A percentile compares a stretch with the other conserved stretches of the same genome.
phyloP scores from a whole-genome alignment of 2,888 invertebrate species.

The Ormia ochracea region DNA sequence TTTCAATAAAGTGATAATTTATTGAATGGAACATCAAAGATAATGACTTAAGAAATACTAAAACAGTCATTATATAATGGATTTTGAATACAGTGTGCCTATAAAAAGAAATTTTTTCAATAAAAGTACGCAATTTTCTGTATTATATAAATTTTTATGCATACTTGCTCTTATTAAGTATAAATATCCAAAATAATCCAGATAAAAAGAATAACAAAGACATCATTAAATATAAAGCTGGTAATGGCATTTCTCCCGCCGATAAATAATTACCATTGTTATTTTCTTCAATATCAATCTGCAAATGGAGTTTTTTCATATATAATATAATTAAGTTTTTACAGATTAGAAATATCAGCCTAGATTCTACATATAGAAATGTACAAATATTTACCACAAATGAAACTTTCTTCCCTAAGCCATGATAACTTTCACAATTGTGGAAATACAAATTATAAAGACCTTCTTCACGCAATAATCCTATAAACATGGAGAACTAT shows the following conservation, averaged over 20 bases:
- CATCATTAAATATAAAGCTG: slow-evolving; percentile 94
- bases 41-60: slow-evolving; percentile 93
- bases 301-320: slow-evolving; percentile 56
- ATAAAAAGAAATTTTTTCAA: slow-evolving; percentile 65
- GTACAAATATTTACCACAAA: slow-evolving; percentile 78
- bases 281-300: slow-evolving; percentile 92
- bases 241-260: slow-evolving; percentile 97
- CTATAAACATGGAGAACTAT: slow-evolving; percentile 88
- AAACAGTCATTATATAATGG: slow-evolving; percentile 96
- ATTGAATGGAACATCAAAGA: slow-evolving; percentile 96
- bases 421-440: slow-evolving; percentile 87
- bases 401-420: slow-evolving; percentile 77
- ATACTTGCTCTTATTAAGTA: slow-evolving; percentile 87
- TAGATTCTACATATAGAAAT: not conserved
- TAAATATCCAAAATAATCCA: slow-evolving; percentile 94
- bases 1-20: slow-evolving; percentile 95
- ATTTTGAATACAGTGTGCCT: slow-evolving; percentile 93
- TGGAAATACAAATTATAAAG: slow-evolving; percentile 96
- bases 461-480: slow-evolving; percentile 88
- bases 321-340: not conserved
- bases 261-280: slow-evolving; percentile 92
- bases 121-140: not conserved
- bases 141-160: slow-evolving; percentile 63
- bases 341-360: not conserved
- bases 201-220: slow-evolving; percentile 91